Base-by-base conservation (phyloP, 2,797 vertebrate species). In the Strix occidentalis region DNA sequence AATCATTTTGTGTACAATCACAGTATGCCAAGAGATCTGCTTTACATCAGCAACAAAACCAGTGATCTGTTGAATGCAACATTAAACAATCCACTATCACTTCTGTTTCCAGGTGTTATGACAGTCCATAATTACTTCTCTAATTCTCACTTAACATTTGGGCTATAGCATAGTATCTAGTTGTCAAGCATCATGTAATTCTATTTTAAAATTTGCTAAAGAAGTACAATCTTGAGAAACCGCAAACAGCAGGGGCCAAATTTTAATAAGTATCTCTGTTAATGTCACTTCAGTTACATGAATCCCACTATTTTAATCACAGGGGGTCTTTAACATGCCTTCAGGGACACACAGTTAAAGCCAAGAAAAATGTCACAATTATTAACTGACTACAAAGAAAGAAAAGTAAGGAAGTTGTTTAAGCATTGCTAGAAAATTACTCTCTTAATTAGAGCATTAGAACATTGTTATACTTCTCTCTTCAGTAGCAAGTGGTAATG, bases 311-410 rank as follows among this genome's bases (percentile, higher is more conserved):
- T 87, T 71, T 28, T 76, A 78, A 68, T 76, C 93, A 85, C 94
- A 88, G 84, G 89, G 76, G 79, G 81, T 81, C 95, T 88, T 95
- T 86, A 93, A 83, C 72, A 63, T 31, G 85, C 84, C 95, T 93
- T 88, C 76, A 88, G 93, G 91, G 82, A 77, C 48, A 83, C 60
- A 70, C 68, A 78, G 84, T 83, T 92, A 95, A 95, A 93, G 87
- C 45, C 87, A 82, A 94, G 90, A 93, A 92, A 92, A 96, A 94
- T 89, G 68, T 70, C 87, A 93, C 75, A 54, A 66, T 87, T 95
- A 94, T 90, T 90, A 96, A 64, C 71, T 33, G 39, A 82, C 35
- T 77, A 53, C 60, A 83, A 94, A 91, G 86, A 89, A 43, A 83
- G 60, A 83, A 80, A 94, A 91, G 60, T n/a, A 68, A 87, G 85